A percentile compares a stretch with the other conserved stretches of the same genome.
phyloP scores from a whole-genome alignment of 2,888 invertebrate genomes.

The Thelaira solivaga region DNA sequence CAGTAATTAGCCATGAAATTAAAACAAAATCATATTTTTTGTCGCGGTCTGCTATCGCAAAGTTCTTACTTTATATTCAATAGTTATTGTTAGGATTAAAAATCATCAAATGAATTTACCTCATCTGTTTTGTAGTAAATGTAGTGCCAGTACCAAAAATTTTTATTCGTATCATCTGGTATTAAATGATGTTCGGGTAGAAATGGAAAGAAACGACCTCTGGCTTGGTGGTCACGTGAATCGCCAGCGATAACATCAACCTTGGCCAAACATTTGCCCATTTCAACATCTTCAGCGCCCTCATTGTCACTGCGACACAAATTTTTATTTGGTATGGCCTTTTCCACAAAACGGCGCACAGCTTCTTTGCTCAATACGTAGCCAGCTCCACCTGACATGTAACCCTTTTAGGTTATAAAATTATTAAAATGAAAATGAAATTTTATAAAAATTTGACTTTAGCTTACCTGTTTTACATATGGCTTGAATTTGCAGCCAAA shows the following conservation, averaged over 20 bases:
- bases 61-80: too few species aligned
- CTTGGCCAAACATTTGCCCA: conserved; percentile 87
- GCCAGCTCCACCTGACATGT: conserved; percentile 96
- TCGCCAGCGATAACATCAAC: conserved; percentile 94
- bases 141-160: conserved; percentile 98
- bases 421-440: too few species aligned
- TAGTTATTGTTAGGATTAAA: too few species aligned
- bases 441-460: background rate
- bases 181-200: conserved; percentile 95
- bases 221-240: conserved; percentile 88
- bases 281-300: conserved; percentile 76
- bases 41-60: too few species aligned
- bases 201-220: conserved; percentile 97
- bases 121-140: conserved; percentile 94
- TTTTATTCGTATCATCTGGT: conserved; percentile 88
- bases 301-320: conserved; percentile 78
- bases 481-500: conserved; percentile 96
- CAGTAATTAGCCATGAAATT: too few species aligned
- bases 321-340: conserved; percentile 83
- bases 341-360: conserved; percentile 85
- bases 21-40: too few species aligned
- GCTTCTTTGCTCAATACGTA: conserved; percentile 94
- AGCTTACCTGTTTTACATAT: conserved; percentile 78
- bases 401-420: conserved; percentile 83
- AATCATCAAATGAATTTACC: conserved; percentile 64